Percentiles rank a stretch among this genome's conserved stretches.
phyloP scores from a whole-genome alignment of 1,140 invertebrate genomes.

The Neomicropteryx cornuta region DNA sequence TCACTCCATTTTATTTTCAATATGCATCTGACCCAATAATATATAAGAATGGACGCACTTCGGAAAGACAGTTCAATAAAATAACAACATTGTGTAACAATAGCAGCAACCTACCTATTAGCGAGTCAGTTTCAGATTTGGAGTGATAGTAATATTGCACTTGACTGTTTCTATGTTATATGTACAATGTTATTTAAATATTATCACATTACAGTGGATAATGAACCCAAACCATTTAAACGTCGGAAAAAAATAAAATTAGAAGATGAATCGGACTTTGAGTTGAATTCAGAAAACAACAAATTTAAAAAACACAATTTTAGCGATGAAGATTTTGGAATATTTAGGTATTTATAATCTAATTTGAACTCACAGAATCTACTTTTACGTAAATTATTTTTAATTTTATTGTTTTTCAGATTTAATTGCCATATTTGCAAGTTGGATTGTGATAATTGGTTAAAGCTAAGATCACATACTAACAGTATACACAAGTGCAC shows the following conservation, averaged over 20 bases:
- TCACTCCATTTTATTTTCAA: no score
- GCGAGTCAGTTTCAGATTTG: no score
- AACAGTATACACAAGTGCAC: conserved; percentile 6
- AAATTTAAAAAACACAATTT: conserved; percentile 1
- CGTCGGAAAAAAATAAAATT: neutral
- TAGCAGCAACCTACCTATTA: no score
- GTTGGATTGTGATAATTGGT: conserved; percentile 9
- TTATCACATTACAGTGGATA: no score
- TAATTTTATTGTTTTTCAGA: conserved; percentile 5
- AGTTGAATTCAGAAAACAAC: conserved; percentile 1
- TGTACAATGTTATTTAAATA: no score
- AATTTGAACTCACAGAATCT: neutral
- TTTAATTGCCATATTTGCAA: conserved; percentile 12
- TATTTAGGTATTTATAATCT: neutral
- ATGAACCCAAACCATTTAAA: no score
- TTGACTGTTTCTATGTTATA: no score
- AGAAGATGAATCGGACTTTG: neutral
- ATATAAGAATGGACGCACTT: no score
- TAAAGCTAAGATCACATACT: conserved; percentile 7
- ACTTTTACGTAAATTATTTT: neutral
- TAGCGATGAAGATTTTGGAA: conserved; percentile 2
- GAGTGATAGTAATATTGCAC: no score
- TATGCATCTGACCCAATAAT: no score
- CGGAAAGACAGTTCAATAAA: no score
- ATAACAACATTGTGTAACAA: no score